phyloP scores from a whole-genome alignment of 2,797 vertebrate genomes.

The Lepidocolaptes lacrymiger region DNA sequence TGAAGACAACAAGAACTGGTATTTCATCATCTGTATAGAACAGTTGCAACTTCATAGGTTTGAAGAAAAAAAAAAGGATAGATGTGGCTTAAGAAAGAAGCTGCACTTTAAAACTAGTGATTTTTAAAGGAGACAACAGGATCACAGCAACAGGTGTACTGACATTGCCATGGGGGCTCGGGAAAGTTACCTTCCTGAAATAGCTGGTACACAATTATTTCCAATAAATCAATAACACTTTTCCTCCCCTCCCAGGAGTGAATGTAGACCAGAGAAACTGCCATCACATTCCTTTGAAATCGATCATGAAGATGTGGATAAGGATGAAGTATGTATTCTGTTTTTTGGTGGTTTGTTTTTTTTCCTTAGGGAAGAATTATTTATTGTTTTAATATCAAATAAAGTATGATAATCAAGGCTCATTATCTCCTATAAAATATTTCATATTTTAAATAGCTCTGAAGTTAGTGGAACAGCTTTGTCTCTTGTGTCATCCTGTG shows the following conservation, averaged over 20 bases:
- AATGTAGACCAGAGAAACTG: conserved; percentile 91
- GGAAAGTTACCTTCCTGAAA: not conserved
- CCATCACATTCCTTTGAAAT: conserved; percentile 97
- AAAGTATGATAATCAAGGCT: not conserved
- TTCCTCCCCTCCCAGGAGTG: conserved; percentile 77
- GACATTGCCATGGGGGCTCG: not conserved
- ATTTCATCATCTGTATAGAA: not conserved
- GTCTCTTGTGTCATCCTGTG: not conserved
- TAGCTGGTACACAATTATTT: not conserved
- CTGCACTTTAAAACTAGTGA: not conserved
- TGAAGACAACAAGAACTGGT: not conserved
- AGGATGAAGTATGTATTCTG: conserved; percentile 90
- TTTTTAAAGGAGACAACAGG: not conserved
- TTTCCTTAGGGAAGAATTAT: not conserved
- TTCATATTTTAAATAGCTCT: not conserved
- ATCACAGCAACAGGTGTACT: not conserved
- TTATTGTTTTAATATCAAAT: not conserved
- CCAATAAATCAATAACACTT: not conserved
- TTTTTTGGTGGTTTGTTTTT: not conserved
- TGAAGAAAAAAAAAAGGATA: not conserved
- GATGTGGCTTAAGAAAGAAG: not conserved
- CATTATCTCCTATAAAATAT: not conserved
- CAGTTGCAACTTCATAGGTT: not conserved
- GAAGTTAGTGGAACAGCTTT: not conserved
- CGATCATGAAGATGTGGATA: conserved; percentile 96